Conservation (phyloP, 2,797 vertebrate species). For the Paguma larvata region DNA sequence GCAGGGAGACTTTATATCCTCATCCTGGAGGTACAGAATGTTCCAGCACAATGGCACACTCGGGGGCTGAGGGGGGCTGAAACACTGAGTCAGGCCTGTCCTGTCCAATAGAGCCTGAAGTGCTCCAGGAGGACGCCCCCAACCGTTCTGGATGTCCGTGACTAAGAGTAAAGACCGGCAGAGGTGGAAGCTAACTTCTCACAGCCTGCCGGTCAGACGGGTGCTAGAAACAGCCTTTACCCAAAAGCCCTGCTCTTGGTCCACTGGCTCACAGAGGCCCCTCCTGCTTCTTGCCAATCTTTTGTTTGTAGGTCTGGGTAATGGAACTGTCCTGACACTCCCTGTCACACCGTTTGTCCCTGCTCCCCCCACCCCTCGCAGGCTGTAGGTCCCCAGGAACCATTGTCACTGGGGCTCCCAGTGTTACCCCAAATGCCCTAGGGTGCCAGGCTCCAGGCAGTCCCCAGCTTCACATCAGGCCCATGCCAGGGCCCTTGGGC, state of each 20-base stretch:
- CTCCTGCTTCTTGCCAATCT: background rate
- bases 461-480: background rate
- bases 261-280: background rate
- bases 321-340: background rate
- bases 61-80: background rate
- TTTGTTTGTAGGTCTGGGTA: background rate
- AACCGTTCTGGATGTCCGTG: background rate
- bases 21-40: background rate
- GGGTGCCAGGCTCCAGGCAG: background rate
- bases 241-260: background rate
- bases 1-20: background rate
- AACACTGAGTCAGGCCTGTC: background rate
- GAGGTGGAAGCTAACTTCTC: background rate
- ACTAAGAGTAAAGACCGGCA: background rate
- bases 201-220: background rate
- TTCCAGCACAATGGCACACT: background rate
- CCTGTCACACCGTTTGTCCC: background rate
- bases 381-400: background rate
- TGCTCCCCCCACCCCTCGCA: too few species aligned
- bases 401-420: background rate
- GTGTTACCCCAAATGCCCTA: background rate
- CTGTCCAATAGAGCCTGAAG: background rate
- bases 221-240: background rate
- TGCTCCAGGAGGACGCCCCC: background rate
- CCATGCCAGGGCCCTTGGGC: background rate